Conservation (phyloP, 2,113 vertebrate genomes). For the Noctilio leporinus region DNA sequence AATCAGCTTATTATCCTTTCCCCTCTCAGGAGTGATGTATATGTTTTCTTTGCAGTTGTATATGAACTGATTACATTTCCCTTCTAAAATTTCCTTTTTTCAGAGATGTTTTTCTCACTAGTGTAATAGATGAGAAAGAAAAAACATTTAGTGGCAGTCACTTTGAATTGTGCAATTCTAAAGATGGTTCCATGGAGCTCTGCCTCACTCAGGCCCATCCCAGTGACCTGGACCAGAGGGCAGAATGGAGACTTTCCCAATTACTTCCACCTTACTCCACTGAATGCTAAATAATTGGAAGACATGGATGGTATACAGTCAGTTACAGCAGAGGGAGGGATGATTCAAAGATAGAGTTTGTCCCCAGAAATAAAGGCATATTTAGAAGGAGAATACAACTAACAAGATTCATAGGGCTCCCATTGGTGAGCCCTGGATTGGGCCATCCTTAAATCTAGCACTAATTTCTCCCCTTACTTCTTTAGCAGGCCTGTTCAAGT, state of each 20-base stretch:
- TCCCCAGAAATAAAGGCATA: neutral
- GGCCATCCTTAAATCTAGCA: neutral
- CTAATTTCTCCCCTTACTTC: neutral
- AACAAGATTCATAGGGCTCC: fast-evolving
- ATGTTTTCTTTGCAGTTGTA: neutral
- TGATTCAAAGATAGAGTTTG: neutral
- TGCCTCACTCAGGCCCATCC: neutral
- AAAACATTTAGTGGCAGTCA: neutral
- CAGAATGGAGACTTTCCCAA: neutral
- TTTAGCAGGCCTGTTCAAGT: neutral
- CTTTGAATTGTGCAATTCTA: neutral
- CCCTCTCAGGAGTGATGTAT: neutral
- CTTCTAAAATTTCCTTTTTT: neutral
- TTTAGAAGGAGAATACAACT: neutral
- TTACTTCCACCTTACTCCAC: neutral
- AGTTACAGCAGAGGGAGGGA: neutral
- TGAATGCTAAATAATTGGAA: neutral
- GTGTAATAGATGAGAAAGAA: neutral
- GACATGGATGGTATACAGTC: neutral
- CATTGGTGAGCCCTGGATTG: neutral
- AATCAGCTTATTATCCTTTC: neutral
- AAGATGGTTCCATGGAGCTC: neutral
- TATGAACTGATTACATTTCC: neutral
- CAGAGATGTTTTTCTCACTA: neutral
- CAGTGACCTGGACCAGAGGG: neutral